Evolutionary conservation across 2,888 invertebrate species (phyloP), one percentile per base, ranked within the genome.

Genomic region (Chesias legatella): DNA sequence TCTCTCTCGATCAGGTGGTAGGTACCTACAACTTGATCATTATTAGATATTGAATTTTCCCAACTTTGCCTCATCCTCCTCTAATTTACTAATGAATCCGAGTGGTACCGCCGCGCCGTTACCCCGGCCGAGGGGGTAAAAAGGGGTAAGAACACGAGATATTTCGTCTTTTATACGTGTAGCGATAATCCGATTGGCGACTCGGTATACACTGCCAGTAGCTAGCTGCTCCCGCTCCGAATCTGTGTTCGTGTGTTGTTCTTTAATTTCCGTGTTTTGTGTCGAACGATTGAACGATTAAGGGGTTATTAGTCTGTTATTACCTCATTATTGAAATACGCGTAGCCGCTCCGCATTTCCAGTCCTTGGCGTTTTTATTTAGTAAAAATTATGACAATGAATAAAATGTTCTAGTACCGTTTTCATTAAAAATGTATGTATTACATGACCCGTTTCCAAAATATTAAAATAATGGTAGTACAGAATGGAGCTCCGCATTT

Each of bases 21-120:
- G 56, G 53, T 51, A 56, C 46, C 24, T 10, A 40, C 41, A 39
- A 48, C 41, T 68, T 63, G 84, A 88, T 88, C 86, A 88, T 88
- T 88, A 88, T 86, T 86, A 86, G 84, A 88, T 88, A 88, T 88
- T 84, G 88, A 86, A 88, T 88, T 88, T 88, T 88, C 86, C 72
- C 78, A 89, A 89, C 86, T 89, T 88, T 84, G 85, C 84, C 86
- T 88, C 88, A 85, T 88, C 88, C 85, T 81, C 79, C 82, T 88
- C 86, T 88, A 88, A 89, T 88, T 88, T 89, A 83, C 88, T 89
- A 89, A 88, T 88, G 88, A 88, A 88, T 84, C 88, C 83, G 84
- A 82, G 85, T 84, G 81, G 76, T 79, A 78, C 73, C 78, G 79
- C 85, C 82, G 85, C 78, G 79, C 85, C 82, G 85, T 85, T 83